Conservation (phyloP, 2,113 vertebrate genomes). For the Cavia porcellus region DNA sequence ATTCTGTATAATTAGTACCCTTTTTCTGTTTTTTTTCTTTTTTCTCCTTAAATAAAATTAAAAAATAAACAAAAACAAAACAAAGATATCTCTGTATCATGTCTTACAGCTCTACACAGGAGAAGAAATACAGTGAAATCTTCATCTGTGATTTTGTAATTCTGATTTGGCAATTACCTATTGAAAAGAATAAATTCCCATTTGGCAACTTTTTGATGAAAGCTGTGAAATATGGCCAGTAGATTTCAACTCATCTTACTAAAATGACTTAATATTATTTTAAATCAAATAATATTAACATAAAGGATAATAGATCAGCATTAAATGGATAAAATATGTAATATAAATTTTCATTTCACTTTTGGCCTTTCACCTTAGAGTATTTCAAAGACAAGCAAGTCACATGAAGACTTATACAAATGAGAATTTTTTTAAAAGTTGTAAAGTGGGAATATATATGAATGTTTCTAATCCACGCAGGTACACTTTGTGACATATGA, state of each 20-base stretch:
- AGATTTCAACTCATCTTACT: background rate
- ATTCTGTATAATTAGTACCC: no score
- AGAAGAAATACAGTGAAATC: background rate
- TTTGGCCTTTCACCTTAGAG: background rate
- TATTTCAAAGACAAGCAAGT: constrained; percentile 34
- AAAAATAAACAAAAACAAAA: no score
- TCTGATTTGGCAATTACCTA: background rate
- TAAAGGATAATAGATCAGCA: background rate
- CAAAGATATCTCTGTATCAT: background rate
- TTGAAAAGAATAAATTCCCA: background rate
- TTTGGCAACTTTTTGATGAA: background rate
- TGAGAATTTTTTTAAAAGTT: background rate
- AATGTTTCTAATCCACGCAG: background rate
- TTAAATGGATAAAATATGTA: background rate
- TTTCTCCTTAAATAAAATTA: no score
- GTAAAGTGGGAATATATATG: background rate
- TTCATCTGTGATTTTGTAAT: background rate
- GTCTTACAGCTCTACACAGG: background rate
- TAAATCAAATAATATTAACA: background rate
- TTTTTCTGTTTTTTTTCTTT: no score
- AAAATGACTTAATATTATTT: background rate
- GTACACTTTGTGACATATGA: background rate
- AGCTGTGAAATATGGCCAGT: background rate
- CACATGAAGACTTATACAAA: background rate
- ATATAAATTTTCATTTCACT: background rate